Evolutionary conservation across 1,140 invertebrate genomes (phyloP), one percentile per base, ranked within the genome.

Genomic region (Drosophila albomicans): DNA sequence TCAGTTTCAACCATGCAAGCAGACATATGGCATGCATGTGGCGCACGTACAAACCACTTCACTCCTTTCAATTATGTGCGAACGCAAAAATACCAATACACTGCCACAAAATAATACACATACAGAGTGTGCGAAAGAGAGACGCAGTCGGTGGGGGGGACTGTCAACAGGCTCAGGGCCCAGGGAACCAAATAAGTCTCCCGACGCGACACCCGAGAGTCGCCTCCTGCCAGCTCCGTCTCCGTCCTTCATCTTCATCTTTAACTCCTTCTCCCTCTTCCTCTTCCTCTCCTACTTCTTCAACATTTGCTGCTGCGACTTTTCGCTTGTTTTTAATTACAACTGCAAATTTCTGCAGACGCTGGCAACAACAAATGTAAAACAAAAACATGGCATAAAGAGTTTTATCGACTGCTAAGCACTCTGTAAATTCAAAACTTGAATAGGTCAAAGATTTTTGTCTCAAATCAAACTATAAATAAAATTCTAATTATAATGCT

Each of bases 21-120:
- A 67, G 73, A 72, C 82, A 86, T 86, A 86, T 86, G 82, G 82
- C 84, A 88, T 82, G 84, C 82, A 87, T 87, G 82, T 87, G 82
- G 82, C 84, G 77, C 84, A 87, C 84, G 82, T 87, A 88, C 80
- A 87, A 88, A 71, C 82, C 82, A 88, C 82, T 87, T 87, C 73
- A 84, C 82, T 87, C 82, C 82, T 87, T 87, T 87, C 84, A 87
- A 87, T 87, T 87, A 87, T 87, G 79, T 86, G 84, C 82, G 52
- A 86, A 81, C 63, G 61, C 69, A 85, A 32, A 82, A 77, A 58
- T 73, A 62, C 71, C 25, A 38, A 71, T 65, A 61, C 54, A 59
- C 73, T 10, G 20, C 20, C 52, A 48, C 43, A 48, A 32, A 35
- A 10, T 8, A 58, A 46, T 13, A 20, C n/a, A 30, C 35, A 46